Conservation (phyloP, 2,888 invertebrate species). For the Leptopilina drosophilae region DNA sequence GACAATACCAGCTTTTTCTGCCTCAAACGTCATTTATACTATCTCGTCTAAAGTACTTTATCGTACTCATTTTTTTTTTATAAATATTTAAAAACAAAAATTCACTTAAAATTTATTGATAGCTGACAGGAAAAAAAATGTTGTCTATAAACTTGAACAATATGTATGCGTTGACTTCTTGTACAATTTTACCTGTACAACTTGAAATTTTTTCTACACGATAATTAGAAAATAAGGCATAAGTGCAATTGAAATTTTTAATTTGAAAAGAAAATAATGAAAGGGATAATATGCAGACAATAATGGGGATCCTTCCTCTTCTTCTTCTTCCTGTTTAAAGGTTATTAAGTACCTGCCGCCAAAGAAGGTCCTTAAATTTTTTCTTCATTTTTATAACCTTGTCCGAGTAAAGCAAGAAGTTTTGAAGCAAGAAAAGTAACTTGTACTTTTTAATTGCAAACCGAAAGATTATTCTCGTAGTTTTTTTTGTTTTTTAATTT, state of each 20-base stretch:
- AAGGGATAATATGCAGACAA: background rate
- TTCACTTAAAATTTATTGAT: no score
- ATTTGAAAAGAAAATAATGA: background rate
- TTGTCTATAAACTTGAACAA: no score
- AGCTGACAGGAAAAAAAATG: no score
- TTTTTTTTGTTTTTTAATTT: conserved; percentile 1
- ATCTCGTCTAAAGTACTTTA: no score
- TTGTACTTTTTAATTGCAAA: conserved; percentile 19
- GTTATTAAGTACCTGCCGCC: conserved; percentile 33
- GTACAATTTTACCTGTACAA: no score
- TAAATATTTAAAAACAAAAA: no score
- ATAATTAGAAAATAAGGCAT: background rate
- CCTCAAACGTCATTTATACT: no score
- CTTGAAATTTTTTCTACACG: background rate
- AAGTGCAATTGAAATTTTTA: background rate
- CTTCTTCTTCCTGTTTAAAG: conserved; percentile 24
- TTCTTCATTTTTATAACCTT: conserved; percentile 36
- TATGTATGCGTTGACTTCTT: no score
- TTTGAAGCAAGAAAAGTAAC: background rate
- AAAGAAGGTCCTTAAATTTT: conserved; percentile 37
- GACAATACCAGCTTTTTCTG: no score
- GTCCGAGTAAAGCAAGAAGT: conserved; percentile 28
- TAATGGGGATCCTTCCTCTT: background rate
- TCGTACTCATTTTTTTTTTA: no score
- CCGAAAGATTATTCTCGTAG: background rate